Evolutionary conservation across 2,113 vertebrate species (phyloP), one percentile per base, ranked within the genome.

Genomic region (Arvicanthis niloticus): DNA sequence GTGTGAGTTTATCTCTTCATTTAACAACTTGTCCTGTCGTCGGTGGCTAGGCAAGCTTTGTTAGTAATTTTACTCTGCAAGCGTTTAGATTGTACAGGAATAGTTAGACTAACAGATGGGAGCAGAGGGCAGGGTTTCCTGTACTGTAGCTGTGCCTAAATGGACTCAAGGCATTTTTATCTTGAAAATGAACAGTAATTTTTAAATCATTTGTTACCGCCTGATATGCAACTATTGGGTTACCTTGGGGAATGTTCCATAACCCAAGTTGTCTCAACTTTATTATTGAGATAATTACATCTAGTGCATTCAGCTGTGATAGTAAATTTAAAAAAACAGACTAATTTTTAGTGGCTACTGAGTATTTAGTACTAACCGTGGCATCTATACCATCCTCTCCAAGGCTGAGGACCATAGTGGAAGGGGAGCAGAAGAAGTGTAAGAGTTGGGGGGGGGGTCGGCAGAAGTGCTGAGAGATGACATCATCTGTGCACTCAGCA

Each of bases 251-350:
- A 91, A 91, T 75, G 17, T 51, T 84, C 53, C 3, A 60, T 34
- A 70, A 77, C 89, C 78, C 12, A 92, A 75, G 12, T 78, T 93
- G 81, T 67, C n/a, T 80, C 37, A 40, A 37, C 11, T 76, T 29
- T 29, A 40, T 7, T 11, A 53, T 13, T 58, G 58, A 10, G 51
- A 88, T 72, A 89, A 51, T 48, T 56, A 31, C n/a, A 21, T 89
- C 13, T 62, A 93, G 21, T 72, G 85, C 31, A 72, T 37, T 31
- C 26, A 37, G 4, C 53, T 68, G 3, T 37, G 22, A 60, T 78
- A 92, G 88, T 40, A 87, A 65, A 65, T n/a, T n/a, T 68, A 88
- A 58, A 87, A 67, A 58, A 86, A 96, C 90, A 68, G 22, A 58
- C 93, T 15, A 9, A 73, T 42, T 94, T 93, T 21, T n/a, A 56